Conservation (phyloP, 2,888 invertebrate species). For the Amitus sp. region DNA sequence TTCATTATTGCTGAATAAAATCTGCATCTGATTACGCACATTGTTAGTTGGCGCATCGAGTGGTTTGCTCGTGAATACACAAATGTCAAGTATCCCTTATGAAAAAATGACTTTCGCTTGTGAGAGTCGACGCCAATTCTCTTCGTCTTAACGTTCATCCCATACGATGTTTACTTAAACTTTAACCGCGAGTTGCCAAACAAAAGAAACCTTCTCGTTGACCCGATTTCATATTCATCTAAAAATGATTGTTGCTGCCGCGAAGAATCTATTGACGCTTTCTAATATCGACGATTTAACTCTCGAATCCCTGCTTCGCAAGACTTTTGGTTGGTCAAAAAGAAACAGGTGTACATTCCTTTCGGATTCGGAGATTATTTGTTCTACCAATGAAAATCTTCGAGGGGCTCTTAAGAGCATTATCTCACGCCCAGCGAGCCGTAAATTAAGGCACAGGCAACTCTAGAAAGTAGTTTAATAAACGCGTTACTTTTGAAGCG, state of each 20-base stretch:
- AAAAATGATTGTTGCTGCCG: too few species aligned
- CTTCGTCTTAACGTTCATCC: neutral
- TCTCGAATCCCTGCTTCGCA: neutral
- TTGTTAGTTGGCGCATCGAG: neutral
- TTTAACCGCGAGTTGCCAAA: too few species aligned
- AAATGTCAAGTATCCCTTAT: neutral
- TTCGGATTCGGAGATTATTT: conserved; percentile 20
- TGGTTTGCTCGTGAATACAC: neutral
- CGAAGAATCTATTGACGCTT: neutral
- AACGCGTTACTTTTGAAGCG: conserved; percentile 32
- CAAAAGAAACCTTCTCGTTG: too few species aligned
- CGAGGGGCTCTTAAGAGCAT: conserved; percentile 11
- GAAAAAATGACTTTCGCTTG: neutral
- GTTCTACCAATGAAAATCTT: conserved; percentile 17
- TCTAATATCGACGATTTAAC: neutral
- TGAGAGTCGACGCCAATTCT: neutral
- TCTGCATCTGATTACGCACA: conserved; percentile 17
- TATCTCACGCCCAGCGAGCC: conserved; percentile 19
- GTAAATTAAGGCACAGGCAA: conserved; percentile 31
- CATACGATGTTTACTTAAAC: neutral
- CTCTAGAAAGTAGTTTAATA: conserved; percentile 40
- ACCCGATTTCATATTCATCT: too few species aligned
- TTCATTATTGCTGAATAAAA: conserved; percentile 29
- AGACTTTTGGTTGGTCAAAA: neutral
- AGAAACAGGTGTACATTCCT: conserved; percentile 5